Base-by-base conservation (phyloP, 2,888 invertebrate species). In the Muscina levida region DNA sequence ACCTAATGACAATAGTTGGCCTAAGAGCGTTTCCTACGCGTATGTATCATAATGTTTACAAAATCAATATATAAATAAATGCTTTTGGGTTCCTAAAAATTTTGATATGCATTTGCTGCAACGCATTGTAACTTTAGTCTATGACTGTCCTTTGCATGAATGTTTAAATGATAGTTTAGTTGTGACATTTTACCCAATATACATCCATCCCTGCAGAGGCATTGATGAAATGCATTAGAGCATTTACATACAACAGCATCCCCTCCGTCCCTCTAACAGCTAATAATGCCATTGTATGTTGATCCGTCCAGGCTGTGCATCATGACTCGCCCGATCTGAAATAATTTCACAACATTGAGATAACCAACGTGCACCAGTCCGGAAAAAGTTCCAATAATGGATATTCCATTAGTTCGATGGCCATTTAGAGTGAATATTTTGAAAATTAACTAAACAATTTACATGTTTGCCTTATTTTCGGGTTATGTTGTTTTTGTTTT, bases 31-130 rank as follows among this genome's bases (percentile, higher is more conserved):
- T 19, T 19, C 19, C 31, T 5, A 51, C 6, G 17, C 19, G 17
- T 8, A 13, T 8, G 44, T 2, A 44, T 11, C 19, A 51, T 19
- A 4, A 51, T 19, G 31, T 37, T 57, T 15, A 31, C 8, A 57
- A 57, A 57, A 57, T 57, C 15, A 37, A 4, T 57, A 57, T 57
- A 57, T 57, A 57, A 57, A 62, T 22, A 42, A 62, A 22, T 62
- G 39, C 19, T 19, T 8, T 19, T 10, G 13, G 22, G 22, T 42
- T 13, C 62, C 22, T 10, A 22, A 11, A 51, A 22, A 13, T 22
- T 51, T 31, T 13, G 24, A 22, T 53, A 22, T 19, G 13, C 31
- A 31, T 22, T 62, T 51, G 11, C 17, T 51, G 17, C 51, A 51
- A 8, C 19, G 17, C 22, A 22, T 3, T 19, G 19, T 10, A 10